Evolutionary conservation across 2,888 invertebrate genomes (phyloP).

Genomic region (Drosophila mulleri): DNA sequence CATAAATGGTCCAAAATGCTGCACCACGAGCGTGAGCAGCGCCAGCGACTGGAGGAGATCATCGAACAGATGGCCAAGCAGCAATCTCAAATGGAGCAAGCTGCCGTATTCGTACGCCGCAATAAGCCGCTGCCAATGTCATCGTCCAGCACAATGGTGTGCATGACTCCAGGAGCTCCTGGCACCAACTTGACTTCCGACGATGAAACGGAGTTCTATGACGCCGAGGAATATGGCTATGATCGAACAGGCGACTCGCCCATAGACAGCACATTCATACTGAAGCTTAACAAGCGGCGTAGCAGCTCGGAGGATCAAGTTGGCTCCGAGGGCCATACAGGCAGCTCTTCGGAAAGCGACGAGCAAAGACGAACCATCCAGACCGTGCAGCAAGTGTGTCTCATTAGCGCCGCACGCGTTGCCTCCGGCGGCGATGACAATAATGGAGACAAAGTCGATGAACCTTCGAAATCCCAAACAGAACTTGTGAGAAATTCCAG

Average conservation of each 20-base stretch:
- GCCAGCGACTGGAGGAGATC: slow-evolving; percentile 96
- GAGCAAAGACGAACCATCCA: slow-evolving; percentile 75
- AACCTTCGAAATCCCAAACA: background rate
- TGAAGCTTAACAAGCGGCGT: slow-evolving; percentile 86
- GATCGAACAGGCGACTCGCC: slow-evolving; percentile 58
- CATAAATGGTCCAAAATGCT: slow-evolving; percentile 96
- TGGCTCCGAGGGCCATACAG: slow-evolving; percentile 81
- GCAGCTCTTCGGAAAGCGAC: slow-evolving; percentile 86
- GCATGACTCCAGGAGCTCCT: slow-evolving; percentile 41
- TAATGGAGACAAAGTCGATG: slow-evolving; percentile 23
- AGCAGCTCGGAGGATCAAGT: slow-evolving; percentile 75
- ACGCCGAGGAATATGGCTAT: slow-evolving; percentile 87
- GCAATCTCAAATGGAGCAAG: slow-evolving; percentile 97
- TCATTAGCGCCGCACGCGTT: slow-evolving; percentile 71
- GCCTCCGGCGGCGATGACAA: slow-evolving; percentile 82
- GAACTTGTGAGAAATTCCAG: background rate
- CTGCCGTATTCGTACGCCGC: slow-evolving; percentile 87
- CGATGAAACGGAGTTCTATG: slow-evolving; percentile 92
- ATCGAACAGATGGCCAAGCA: slow-evolving; percentile 99
- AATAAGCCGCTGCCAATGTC: slow-evolving; percentile 61
- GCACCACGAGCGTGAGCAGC: slow-evolving; percentile 97
- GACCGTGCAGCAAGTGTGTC: slow-evolving; percentile 74
- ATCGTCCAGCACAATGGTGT: slow-evolving; percentile 41
- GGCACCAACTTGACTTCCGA: slow-evolving; percentile 85
- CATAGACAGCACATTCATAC: slow-evolving; percentile 86